phyloP scores from a whole-genome alignment of 2,797 vertebrate genomes.

The Sebastes vulpes region DNA sequence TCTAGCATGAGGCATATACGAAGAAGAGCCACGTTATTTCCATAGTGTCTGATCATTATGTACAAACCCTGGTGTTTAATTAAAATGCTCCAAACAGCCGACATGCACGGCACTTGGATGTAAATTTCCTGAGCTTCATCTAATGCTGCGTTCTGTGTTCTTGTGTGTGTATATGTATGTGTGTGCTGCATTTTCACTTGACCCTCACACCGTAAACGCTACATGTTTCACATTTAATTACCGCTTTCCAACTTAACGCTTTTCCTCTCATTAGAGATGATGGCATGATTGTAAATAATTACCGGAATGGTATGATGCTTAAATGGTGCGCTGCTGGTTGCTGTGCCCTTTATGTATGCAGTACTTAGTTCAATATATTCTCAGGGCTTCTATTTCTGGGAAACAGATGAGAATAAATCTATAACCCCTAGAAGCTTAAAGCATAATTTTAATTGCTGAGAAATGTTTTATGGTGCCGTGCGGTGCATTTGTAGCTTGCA shows the following conservation, averaged over 20 bases:
- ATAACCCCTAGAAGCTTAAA: neutral
- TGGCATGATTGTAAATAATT: conserved; percentile 44
- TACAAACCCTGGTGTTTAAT: neutral
- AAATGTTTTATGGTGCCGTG: neutral
- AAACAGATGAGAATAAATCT: neutral
- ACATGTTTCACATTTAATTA: conserved; percentile 53
- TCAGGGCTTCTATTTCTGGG: neutral
- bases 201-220: conserved; percentile 45
- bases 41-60: neutral
- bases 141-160: neutral
- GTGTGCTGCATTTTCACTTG: conserved; percentile 15
- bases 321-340: neutral
- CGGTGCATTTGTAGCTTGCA: neutral
- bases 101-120: neutral
- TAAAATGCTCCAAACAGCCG: neutral
- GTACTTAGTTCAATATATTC: neutral
- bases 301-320: neutral
- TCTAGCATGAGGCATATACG: neutral
- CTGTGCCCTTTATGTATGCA: conserved; percentile 4
- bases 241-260: neutral
- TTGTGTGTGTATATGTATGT: neutral
- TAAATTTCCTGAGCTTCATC: conserved; percentile 14
- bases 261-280: conserved; percentile 46
- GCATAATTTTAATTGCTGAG: neutral
- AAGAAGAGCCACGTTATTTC: neutral